A percentile compares a stretch with the other conserved stretches of the same genome.
phyloP scores from a whole-genome alignment of 92 coral and sea anemone genomes.

The Ricordea florida region DNA sequence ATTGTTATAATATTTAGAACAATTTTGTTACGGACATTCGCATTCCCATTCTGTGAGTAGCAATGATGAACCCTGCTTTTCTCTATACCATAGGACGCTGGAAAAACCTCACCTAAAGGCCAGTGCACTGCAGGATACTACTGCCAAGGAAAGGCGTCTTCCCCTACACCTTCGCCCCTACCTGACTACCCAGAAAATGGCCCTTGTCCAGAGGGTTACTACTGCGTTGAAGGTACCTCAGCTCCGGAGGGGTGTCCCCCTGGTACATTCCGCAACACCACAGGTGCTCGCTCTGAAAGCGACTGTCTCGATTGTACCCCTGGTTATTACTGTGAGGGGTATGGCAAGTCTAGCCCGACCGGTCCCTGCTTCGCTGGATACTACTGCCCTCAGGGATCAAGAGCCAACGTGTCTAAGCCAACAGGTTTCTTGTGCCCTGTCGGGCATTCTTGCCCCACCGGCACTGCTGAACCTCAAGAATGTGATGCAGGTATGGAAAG shows the following conservation, averaged over 20 bases:
- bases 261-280: conserved; percentile 96
- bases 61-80: neutral
- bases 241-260: conserved; percentile 85
- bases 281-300: conserved; percentile 83
- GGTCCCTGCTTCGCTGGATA: conserved; percentile 81
- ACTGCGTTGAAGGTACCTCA: conserved; percentile 79
- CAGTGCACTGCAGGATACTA: conserved; percentile 83
- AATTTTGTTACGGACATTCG: too few relatives aligned
- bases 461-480: conserved; percentile 77
- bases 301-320: conserved; percentile 94
- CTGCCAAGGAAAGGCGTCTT: conserved; percentile 84
- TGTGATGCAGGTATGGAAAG: conserved; percentile 73
- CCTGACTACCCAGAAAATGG: conserved; percentile 81
- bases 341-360: conserved; percentile 77
- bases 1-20: too few relatives aligned
- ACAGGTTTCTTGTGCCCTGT: conserved; percentile 71
- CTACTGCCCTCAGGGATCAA: conserved; percentile 88
- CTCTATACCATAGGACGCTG: conserved; percentile 37
- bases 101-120: conserved; percentile 72
- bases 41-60: too few relatives aligned
- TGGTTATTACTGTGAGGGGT: conserved; percentile 86
- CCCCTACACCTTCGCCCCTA: conserved; percentile 72
- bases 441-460: conserved; percentile 83
- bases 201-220: conserved; percentile 83
- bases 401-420: conserved; percentile 87